Base-by-base conservation (phyloP, 2,888 invertebrate species). In the Cerastis leucographa region DNA sequence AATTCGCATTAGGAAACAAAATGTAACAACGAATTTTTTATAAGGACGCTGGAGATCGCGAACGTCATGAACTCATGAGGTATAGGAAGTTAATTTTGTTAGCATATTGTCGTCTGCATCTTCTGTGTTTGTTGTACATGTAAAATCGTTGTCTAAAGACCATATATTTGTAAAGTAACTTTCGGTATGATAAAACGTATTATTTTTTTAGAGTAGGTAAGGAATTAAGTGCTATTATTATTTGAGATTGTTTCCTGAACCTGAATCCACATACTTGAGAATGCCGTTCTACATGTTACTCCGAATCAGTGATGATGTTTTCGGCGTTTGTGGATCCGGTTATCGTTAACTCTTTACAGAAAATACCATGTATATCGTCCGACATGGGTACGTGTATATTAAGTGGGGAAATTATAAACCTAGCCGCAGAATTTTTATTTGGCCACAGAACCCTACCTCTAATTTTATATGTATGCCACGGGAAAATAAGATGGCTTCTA, bases 361-460 rank as follows among this genome's bases (percentile, higher is more conserved):
- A 79, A 56, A 54, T 11, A 42, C 19, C 46, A 5, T 56, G 19
- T 12, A 64, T 42, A 56, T 49, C 25, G 22, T 25, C 35, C 11
- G 11, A 69, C 25, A 59, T 42, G 75, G 82, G 61, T 71, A 49
- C 44, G 29, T 68, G 35, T 62, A 35, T 80, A 67, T 29, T 40
- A 49, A n/a, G n/a, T n/a, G n/a, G n/a, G n/a, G n/a, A n/a, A n/a
- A n/a, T n/a, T n/a, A n/a, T n/a, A n/a, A n/a, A n/a, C n/a, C n/a
- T n/a, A n/a, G n/a, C n/a, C n/a, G n/a, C n/a, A n/a, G n/a, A n/a
- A n/a, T n/a, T n/a, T n/a, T n/a, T n/a, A n/a, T n/a, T n/a, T n/a
- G n/a, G n/a, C n/a, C n/a, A n/a, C n/a, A n/a, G n/a, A n/a, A n/a
- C n/a, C n/a, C n/a, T n/a, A n/a, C n/a, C n/a, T n/a, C n/a, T n/a